These are phyloP conservation scores for Sebastes umbrosus DNA, from an alignment of 2,797 vertebrate genomes.

Conservation along the genomic window DNA sequence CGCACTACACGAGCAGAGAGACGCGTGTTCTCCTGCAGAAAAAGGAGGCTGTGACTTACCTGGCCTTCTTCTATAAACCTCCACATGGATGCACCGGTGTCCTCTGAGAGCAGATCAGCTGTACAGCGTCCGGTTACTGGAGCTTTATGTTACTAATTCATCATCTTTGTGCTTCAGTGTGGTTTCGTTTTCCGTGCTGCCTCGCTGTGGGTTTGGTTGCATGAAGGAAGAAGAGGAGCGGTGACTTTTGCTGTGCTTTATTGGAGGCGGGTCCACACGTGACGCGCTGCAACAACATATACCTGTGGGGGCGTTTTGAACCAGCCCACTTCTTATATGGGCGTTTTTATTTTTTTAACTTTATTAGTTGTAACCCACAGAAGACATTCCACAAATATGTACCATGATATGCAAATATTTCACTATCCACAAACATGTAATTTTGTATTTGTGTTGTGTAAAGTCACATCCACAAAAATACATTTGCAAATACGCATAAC, in stretches of 20 bases:
- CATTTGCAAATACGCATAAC: too few species aligned
- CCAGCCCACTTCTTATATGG: background rate
- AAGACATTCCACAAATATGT: too few species aligned
- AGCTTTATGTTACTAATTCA: constrained; percentile 64
- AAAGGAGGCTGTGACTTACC: constrained; percentile 38
- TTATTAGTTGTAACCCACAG: too few species aligned
- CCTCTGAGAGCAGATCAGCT: background rate
- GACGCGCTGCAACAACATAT: constrained; percentile 43
- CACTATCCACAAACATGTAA: too few species aligned
- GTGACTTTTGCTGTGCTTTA: constrained; percentile 65
- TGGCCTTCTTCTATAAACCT: constrained; percentile 30
- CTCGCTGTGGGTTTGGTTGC: background rate
- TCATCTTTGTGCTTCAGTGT: constrained; percentile 15
- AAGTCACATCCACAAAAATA: too few species aligned
- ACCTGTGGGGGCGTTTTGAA: constrained; percentile 70
- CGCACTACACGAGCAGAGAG: constrained; percentile 14
- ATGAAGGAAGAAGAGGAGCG: constrained; percentile 28
- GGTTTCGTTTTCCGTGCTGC: constrained; percentile 54
- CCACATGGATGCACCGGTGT: constrained; percentile 22
- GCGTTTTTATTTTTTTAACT: too few species aligned
- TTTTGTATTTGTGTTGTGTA: too few species aligned
- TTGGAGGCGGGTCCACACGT: constrained; percentile 68
- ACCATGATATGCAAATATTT: too few species aligned
- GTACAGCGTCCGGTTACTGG: background rate
- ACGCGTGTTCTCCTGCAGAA: constrained; percentile 9